A percentile compares a stretch with the other conserved stretches of the same genome.
Conservation (phyloP, 2,888 invertebrate genomes). For the Pseudococcus viburni region DNA sequence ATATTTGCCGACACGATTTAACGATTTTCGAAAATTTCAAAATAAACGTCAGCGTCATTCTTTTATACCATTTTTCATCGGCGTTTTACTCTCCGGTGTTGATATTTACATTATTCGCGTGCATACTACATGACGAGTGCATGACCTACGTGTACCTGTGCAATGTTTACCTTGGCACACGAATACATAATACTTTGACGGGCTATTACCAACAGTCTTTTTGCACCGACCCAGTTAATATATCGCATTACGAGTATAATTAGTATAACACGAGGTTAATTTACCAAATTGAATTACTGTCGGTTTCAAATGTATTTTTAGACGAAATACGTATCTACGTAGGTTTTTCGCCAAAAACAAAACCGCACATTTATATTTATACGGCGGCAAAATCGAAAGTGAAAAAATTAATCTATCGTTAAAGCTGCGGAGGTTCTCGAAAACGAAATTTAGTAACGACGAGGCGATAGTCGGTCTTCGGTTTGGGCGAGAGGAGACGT, state of each 20-base stretch:
- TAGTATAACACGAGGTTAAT: background rate
- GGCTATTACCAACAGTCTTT: background rate
- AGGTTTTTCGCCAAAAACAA: too few relatives aligned
- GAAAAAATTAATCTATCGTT: constrained; percentile 18
- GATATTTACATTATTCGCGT: background rate
- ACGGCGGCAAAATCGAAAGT: background rate
- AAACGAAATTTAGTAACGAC: background rate
- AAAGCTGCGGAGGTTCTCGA: background rate
- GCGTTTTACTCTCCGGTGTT: too few relatives aligned
- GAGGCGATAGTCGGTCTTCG: background rate
- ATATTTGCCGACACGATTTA: background rate
- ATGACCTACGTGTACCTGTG: constrained; percentile 4
- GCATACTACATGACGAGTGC: background rate
- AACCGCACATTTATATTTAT: too few relatives aligned
- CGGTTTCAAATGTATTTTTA: background rate
- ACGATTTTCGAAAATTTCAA: background rate
- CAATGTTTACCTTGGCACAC: background rate
- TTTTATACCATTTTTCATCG: too few relatives aligned
- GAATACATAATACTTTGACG: background rate
- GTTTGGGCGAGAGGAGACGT: background rate
- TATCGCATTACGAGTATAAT: background rate
- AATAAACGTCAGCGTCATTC: background rate
- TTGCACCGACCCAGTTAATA: too few relatives aligned
- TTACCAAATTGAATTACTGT: background rate
- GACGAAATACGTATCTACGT: too few relatives aligned